phyloP scores from a whole-genome alignment of 2,113 vertebrate genomes.

The Macroglossus sobrinus region DNA sequence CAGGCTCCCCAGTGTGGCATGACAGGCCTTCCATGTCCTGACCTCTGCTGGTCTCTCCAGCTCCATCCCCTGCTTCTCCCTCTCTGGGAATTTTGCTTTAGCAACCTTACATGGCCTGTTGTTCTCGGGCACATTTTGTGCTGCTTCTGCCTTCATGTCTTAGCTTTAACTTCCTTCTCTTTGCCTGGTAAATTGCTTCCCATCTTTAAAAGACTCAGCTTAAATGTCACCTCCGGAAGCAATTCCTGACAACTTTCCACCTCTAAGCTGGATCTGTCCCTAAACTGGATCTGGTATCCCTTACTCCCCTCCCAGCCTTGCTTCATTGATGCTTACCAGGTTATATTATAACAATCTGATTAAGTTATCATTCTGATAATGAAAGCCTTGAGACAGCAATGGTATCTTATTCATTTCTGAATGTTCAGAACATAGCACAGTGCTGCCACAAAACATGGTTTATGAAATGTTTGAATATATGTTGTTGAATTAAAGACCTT shows the following conservation, averaged over 20 bases:
- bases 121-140: neutral
- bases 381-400: neutral
- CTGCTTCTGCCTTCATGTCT: neutral
- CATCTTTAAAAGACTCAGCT: neutral
- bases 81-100: neutral
- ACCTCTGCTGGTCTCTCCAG: constrained; percentile 5
- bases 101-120: neutral
- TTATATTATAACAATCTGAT: neutral
- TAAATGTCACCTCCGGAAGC: constrained; percentile 8
- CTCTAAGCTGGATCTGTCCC: neutral
- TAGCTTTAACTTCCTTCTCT: neutral
- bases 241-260: neutral
- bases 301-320: neutral
- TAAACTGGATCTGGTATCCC: neutral
- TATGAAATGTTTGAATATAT: neutral
- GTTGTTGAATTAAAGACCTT: neutral
- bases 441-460: too few species aligned
- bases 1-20: constrained; percentile 55
- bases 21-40: neutral
- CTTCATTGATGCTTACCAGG: neutral
- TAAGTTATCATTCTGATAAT: neutral
- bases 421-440: neutral
- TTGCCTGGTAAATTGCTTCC: neutral
- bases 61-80: neutral
- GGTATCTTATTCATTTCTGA: neutral